phyloP scores from a whole-genome alignment of 2,888 invertebrate species.

The Andrena camellia region DNA sequence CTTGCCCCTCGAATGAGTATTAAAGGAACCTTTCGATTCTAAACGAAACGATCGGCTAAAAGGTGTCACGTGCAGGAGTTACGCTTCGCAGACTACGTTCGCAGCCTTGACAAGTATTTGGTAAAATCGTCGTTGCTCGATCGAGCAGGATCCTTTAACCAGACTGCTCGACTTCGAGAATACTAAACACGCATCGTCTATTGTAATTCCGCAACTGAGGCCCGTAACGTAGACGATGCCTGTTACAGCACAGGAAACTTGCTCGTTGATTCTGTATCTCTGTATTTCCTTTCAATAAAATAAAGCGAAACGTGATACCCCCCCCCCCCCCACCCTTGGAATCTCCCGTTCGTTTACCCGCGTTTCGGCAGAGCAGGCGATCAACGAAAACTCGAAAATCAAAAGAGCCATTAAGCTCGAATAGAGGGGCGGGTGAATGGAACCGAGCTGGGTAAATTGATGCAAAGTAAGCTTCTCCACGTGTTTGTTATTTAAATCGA shows the following conservation, averaged over 20 bases:
- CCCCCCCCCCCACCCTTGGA: too few relatives aligned
- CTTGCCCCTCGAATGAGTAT: neutral
- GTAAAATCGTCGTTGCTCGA: neutral
- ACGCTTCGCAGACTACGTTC: neutral
- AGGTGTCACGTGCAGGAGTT: neutral
- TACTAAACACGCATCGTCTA: neutral
- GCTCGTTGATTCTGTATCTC: too few relatives aligned
- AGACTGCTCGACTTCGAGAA: neutral
- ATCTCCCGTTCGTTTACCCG: slow-evolving; percentile 14
- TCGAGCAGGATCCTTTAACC: neutral
- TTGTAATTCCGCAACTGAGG: neutral
- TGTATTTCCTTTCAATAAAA: neutral
- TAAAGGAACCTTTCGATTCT: neutral
- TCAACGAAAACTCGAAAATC: slow-evolving; percentile 1
- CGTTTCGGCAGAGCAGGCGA: slow-evolving; percentile 12
- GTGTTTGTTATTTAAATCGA: slow-evolving; percentile 1
- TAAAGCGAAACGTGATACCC: slow-evolving; percentile 17
- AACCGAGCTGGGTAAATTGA: neutral
- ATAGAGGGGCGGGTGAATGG: neutral
- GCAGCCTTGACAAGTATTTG: neutral
- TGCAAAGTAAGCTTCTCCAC: neutral
- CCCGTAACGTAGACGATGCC: too few relatives aligned
- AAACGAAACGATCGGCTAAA: neutral
- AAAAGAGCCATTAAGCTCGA: slow-evolving; percentile 7
- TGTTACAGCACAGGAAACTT: too few relatives aligned